phyloP scores from a whole-genome alignment of 2,797 vertebrate species.

The Manis crassicaudata region DNA sequence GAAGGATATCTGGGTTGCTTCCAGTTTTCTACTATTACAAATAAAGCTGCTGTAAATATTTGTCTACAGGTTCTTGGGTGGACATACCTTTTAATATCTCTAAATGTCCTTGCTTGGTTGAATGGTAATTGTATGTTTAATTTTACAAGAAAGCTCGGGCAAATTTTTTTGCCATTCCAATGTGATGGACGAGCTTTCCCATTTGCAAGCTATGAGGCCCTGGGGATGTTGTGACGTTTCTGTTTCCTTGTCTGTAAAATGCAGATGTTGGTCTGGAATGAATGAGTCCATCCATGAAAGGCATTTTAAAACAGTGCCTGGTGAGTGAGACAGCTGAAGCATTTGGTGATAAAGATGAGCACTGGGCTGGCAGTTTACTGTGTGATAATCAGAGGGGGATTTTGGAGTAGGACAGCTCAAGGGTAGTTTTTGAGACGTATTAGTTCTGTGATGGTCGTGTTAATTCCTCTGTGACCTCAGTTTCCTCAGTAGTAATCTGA shows the following conservation, averaged over 20 bases:
- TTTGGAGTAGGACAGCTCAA: not conserved
- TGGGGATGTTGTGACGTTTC: not conserved
- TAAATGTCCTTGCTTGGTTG: not conserved
- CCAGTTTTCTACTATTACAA: not conserved
- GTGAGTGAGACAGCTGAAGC: not conserved
- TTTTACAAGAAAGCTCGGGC: not conserved
- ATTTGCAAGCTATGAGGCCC: not conserved
- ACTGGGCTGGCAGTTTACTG: not conserved
- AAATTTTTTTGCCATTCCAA: not conserved
- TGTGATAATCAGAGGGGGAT: not conserved
- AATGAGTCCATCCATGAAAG: not conserved
- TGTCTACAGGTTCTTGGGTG: not conserved
- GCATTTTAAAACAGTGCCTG: not conserved
- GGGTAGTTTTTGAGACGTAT: not conserved
- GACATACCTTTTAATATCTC: not conserved
- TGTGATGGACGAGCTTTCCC: not conserved
- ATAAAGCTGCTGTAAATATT: not conserved
- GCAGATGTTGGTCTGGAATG: not conserved
- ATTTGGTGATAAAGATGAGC: not conserved
- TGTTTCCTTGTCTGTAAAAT: not conserved
- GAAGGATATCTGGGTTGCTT: not conserved
- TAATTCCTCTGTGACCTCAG: not conserved
- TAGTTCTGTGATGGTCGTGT: not conserved
- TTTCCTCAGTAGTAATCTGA: not conserved
- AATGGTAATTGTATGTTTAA: not conserved